Base-by-base conservation (phyloP, 2,113 vertebrate species). In the Nanorana parkeri region DNA sequence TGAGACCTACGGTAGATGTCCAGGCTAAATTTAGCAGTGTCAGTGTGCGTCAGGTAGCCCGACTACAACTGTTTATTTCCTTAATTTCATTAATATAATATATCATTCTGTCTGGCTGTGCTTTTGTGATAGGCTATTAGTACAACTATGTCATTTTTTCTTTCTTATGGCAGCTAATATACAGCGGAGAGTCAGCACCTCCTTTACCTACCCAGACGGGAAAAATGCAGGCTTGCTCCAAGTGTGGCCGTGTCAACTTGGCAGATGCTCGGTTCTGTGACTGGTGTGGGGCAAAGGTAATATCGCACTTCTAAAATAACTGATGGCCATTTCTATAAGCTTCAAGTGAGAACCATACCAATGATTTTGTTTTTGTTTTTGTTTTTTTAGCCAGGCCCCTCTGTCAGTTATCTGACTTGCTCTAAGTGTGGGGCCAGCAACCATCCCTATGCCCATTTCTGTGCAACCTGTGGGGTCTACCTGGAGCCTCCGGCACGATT, bases 241-340 rank as follows among this genome's bases (percentile, higher is more conserved):
- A 91, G 21, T 97, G 95, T 87, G 85, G 84, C 3, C 86, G 87
- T 0, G 15, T 84, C 17, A 96, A 96, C 84, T 87, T 61, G 19
- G 19, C 56, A 0, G 86, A 95, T 0, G 93, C 94, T 4, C 85
- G 84, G 78, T 96, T 92, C 93, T 98, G 96, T 1, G 92, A 94
- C 89, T 95, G 94, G 94, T 97, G 94, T 24, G 95, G 96, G 67
- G 87, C 91, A 78, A 95, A 95, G 94, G 94, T 91, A 76, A 47
- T 19, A 2, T 5, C 5, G 5, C 23, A 16, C 63, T 65, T 2
- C 4, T 6, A 24, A 51, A 13, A 5, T 19, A 51, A 17, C 11
- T 15, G n/a, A 3, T 61, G 28, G 17, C 19, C 20, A 61, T 2
- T 65, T 17, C 17, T 21, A 65, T 16, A 16, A 28, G 19, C 63